Percentiles rank a stretch among this genome's conserved stretches.
Evolutionary conservation across 2,797 vertebrate species (phyloP).

Genomic region (Onychomys torridus): DNA sequence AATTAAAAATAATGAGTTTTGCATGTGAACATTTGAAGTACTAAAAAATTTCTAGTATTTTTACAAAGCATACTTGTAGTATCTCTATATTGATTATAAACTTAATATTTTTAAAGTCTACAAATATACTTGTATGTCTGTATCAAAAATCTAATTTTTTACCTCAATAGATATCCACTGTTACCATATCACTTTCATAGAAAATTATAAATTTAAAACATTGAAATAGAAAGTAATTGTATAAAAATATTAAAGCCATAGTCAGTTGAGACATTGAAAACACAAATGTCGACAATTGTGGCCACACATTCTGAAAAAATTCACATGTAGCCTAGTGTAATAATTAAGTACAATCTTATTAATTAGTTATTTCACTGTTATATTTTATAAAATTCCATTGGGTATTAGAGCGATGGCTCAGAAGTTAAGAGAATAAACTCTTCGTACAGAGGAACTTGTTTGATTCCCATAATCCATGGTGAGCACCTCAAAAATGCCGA

Average conservation of each 20-base stretch:
- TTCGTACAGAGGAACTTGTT: not conserved
- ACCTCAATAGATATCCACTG: not conserved
- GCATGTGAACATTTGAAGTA: not conserved
- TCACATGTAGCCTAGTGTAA: not conserved
- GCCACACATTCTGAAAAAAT: not conserved
- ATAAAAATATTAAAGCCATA: not conserved
- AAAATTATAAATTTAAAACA: not conserved
- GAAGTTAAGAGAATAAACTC: not conserved
- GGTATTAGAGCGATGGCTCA: not conserved
- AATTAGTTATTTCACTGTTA: not conserved
- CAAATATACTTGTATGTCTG: not conserved
- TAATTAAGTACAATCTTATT: not conserved
- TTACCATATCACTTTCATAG: not conserved
- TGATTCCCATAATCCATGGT: not conserved
- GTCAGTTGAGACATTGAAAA: not conserved
- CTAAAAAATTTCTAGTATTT: not conserved
- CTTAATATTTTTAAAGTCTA: not conserved
- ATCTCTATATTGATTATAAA: not conserved
- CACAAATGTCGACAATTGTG: not conserved
- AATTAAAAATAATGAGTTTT: not conserved
- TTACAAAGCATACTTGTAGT: not conserved
- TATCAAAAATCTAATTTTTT: not conserved
- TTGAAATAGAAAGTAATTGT: not conserved
- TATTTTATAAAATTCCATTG: not conserved
- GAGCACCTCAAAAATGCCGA: not conserved